Conservation (phyloP, 2,113 vertebrate genomes). For the Proterorhinus semilunaris region DNA sequence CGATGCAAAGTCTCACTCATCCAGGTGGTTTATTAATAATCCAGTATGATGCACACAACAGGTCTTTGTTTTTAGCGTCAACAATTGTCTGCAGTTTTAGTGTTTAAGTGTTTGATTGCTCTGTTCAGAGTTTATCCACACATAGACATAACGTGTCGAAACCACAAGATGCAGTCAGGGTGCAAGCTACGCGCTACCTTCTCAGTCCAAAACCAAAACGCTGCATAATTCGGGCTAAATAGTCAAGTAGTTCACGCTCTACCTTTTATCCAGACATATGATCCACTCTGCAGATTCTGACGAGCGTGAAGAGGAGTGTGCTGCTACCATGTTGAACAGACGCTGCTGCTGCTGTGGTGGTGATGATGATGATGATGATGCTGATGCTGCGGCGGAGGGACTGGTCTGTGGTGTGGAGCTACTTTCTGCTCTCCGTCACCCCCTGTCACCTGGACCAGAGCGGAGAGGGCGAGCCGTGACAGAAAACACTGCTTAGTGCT, state of each 20-base stretch:
- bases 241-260: slow-evolving; percentile 19
- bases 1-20: too few relatives aligned
- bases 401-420: neutral
- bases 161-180: too few relatives aligned
- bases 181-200: neutral
- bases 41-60: neutral
- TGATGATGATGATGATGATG: too few relatives aligned
- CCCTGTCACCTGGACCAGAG: slow-evolving; percentile 14
- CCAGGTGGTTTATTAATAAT: neutral
- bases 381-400: slow-evolving; percentile 8
- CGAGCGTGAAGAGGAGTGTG: slow-evolving; percentile 84
- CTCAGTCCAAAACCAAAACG: neutral
- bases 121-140: neutral
- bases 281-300: slow-evolving; percentile 91
- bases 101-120: neutral
- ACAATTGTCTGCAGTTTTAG: neutral
- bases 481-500: neutral
- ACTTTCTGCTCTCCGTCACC: slow-evolving; percentile 4
- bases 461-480: neutral
- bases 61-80: neutral
- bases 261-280: slow-evolving; percentile 95
- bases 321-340: slow-evolving; percentile 89
- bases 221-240: neutral
- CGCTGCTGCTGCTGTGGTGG: slow-evolving; percentile 4
- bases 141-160: slow-evolving; percentile 8